Conservation (phyloP, 2,797 vertebrate species). For the Artibeus jamaicensis region DNA sequence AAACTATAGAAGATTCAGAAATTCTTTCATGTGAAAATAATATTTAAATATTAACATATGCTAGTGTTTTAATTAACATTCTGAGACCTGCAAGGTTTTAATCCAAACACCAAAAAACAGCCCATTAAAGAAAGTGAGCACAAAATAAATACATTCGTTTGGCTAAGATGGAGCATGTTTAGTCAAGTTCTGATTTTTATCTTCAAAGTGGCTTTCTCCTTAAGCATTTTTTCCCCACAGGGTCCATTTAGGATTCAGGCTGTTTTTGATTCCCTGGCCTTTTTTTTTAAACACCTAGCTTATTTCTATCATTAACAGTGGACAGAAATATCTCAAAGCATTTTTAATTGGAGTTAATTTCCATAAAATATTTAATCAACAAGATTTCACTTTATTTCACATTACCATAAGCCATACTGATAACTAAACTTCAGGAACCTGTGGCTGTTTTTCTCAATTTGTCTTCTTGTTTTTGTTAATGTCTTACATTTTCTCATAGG, state of each 20-base stretch:
- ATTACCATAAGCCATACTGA: background rate
- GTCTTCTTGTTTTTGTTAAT: background rate
- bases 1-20: background rate
- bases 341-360: conserved; percentile 14
- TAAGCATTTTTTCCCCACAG: background rate
- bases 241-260: background rate
- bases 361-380: background rate
- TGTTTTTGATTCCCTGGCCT: background rate
- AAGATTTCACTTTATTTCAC: background rate
- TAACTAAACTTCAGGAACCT: background rate
- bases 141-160: background rate
- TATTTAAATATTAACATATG: background rate
- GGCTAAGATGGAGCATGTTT: background rate
- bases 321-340: background rate
- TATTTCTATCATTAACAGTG: background rate
- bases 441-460: background rate
- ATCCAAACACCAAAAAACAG: background rate
- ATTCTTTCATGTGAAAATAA: conserved; percentile 22
- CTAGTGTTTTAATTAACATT: background rate
- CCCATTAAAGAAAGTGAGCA: background rate
- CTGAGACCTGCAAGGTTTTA: conserved; percentile 29
- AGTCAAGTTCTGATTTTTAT: background rate
- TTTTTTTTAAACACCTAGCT: background rate
- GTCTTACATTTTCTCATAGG: background rate
- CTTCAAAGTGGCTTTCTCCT: background rate